phyloP scores from a whole-genome alignment of 2,888 invertebrate species.

The Caenorhabditis sinica region DNA sequence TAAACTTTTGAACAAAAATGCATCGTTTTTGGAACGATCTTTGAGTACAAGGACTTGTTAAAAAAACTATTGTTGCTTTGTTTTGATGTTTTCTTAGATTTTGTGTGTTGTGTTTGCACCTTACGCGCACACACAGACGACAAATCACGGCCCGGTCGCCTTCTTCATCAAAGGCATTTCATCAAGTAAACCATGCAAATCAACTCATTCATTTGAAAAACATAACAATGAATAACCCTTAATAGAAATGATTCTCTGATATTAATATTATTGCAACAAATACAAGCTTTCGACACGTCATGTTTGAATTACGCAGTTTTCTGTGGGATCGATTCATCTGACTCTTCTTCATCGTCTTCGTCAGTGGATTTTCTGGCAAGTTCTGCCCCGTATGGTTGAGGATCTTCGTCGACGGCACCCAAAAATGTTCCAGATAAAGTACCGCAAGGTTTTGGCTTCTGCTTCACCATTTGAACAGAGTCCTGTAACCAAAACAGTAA shows the following conservation, averaged over 20 bases:
- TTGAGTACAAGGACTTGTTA: too few relatives aligned
- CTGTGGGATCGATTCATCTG: slow-evolving; percentile 43
- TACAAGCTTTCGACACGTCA: slow-evolving; percentile 21
- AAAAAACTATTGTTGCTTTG: too few relatives aligned
- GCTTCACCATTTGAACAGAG: slow-evolving; percentile 62
- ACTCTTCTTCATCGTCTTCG: slow-evolving; percentile 48
- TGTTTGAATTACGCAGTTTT: slow-evolving; percentile 56
- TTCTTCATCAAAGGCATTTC: neutral
- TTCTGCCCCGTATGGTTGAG: slow-evolving; percentile 48
- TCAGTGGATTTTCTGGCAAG: slow-evolving; percentile 17
- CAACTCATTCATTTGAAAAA: too few relatives aligned
- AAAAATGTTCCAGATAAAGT: slow-evolving; percentile 42
- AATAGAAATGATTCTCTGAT: neutral
- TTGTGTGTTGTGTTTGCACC: too few relatives aligned
- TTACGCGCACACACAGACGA: too few relatives aligned
- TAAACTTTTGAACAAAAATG: too few relatives aligned
- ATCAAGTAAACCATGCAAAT: neutral
- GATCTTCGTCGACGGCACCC: slow-evolving; percentile 42
- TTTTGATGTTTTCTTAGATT: too few relatives aligned
- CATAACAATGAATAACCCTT: neutral
- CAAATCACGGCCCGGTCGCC: neutral
- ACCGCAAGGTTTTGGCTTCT: slow-evolving; percentile 53
- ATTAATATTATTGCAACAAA: slow-evolving; percentile 12
- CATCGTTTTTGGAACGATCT: too few relatives aligned
- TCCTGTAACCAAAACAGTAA: slow-evolving; percentile 38